Conservation (phyloP, 2,113 vertebrate genomes). For the Oryzias curvinotus region DNA sequence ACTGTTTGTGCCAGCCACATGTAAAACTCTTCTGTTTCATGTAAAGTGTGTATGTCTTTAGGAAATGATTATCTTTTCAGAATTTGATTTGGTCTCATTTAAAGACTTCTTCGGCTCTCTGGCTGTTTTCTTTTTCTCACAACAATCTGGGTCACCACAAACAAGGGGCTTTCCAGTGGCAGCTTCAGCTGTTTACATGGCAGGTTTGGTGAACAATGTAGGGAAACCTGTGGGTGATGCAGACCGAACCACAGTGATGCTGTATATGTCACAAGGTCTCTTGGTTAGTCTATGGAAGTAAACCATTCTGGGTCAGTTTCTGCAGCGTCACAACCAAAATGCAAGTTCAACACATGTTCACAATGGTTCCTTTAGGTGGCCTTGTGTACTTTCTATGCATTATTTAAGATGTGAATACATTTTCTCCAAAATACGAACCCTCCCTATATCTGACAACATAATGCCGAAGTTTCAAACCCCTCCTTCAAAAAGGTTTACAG, state of each 20-base stretch:
- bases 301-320: constrained; percentile 6
- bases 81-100: no score
- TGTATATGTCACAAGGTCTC: constrained; percentile 20
- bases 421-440: not conserved
- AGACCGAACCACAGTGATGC: constrained; percentile 43
- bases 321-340: no score
- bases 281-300: constrained; percentile 26
- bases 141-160: constrained; percentile 23
- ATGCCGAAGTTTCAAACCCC: not conserved
- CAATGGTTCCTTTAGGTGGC: no score
- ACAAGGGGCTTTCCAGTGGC: constrained; percentile 43
- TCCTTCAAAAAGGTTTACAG: not conserved
- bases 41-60: no score
- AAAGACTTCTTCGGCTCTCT: not conserved
- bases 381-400: no score
- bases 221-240: constrained; percentile 24
- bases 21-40: no score
- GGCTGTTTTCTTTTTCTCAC: constrained; percentile 15
- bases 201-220: constrained; percentile 45
- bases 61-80: no score
- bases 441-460: not conserved
- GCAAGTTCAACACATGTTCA: no score
- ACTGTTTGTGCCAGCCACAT: no score
- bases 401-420: not conserved
- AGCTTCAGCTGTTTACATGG: constrained; percentile 23